phyloP scores from a whole-genome alignment of 1,140 invertebrate genomes.

The Drosophila ogumai region DNA sequence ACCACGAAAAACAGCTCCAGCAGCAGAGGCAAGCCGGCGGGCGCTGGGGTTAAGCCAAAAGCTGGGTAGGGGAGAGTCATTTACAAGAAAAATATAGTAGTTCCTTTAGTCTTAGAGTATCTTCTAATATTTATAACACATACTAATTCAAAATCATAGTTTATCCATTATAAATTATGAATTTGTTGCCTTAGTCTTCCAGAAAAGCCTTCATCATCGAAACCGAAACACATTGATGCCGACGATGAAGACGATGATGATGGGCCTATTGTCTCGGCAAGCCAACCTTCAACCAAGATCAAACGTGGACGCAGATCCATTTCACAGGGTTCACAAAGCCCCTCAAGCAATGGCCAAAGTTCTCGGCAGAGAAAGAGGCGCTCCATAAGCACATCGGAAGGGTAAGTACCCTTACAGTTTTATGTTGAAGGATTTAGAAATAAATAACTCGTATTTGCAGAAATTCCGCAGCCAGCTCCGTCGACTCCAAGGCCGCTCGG shows the following conservation, averaged over 20 bases:
- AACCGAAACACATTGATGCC: slow-evolving; percentile 35
- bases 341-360: not conserved
- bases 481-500: slow-evolving; percentile 27
- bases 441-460: not conserved
- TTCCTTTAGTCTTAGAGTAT: too few species aligned
- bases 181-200: not conserved
- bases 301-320: slow-evolving; percentile 53
- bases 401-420: not conserved
- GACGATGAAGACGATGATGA: slow-evolving; percentile 7
- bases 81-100: not conserved
- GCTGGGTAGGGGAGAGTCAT: not conserved
- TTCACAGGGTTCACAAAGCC: slow-evolving; percentile 24
- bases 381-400: not conserved
- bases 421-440: not conserved
- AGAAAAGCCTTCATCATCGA: not conserved
- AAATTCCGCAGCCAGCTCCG: slow-evolving; percentile 29
- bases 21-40: not conserved
- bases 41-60: not conserved
- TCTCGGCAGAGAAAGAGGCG: not conserved
- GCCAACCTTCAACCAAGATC: not conserved
- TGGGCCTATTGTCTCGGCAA: not conserved
- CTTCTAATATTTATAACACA: not conserved
- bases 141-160: not conserved
- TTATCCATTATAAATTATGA: too few species aligned
- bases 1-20: not conserved